A percentile compares a stretch with the other conserved stretches of the same genome.
Conservation (phyloP, 1,140 invertebrate species). For the Camponotus pennsylvanicus region DNA sequence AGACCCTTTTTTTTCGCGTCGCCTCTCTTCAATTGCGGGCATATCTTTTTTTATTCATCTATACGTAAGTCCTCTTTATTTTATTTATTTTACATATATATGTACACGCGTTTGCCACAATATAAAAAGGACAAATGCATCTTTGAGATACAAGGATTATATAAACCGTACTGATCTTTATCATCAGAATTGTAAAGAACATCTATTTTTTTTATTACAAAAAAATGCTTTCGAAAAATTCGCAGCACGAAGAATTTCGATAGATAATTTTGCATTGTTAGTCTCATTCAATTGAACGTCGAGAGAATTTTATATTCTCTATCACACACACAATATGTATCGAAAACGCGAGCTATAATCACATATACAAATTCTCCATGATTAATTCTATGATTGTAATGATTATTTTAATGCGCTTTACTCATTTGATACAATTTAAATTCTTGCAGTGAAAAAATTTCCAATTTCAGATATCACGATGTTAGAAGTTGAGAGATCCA, state of each 20-base stretch:
- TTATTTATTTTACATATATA: constrained; percentile 65
- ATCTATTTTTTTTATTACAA: constrained; percentile 53
- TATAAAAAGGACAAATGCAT: constrained; percentile 67
- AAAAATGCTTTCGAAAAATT: constrained; percentile 54
- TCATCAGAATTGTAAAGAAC: constrained; percentile 33
- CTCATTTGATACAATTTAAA: neutral
- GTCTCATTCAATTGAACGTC: constrained; percentile 26
- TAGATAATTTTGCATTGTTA: constrained; percentile 39
- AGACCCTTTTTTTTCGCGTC: constrained; percentile 11
- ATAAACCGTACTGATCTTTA: constrained; percentile 50
- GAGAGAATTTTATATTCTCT: constrained; percentile 26
- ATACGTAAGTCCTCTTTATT: constrained; percentile 11
- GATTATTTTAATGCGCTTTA: constrained; percentile 20
- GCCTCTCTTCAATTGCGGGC: neutral
- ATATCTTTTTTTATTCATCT: neutral
- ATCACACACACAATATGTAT: constrained; percentile 1
- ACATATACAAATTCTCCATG: neutral
- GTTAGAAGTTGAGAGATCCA: neutral
- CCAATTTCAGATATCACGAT: neutral
- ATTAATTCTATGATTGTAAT: neutral
- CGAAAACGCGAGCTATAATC: constrained; percentile 1
- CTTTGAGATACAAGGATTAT: constrained; percentile 53
- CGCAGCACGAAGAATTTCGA: neutral
- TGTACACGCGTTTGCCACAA: constrained; percentile 69
- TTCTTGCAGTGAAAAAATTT: neutral